Evolutionary conservation across 2,113 vertebrate species (phyloP), one percentile per base, ranked within the genome.

Genomic region (Ivindomyrus marchei): DNA sequence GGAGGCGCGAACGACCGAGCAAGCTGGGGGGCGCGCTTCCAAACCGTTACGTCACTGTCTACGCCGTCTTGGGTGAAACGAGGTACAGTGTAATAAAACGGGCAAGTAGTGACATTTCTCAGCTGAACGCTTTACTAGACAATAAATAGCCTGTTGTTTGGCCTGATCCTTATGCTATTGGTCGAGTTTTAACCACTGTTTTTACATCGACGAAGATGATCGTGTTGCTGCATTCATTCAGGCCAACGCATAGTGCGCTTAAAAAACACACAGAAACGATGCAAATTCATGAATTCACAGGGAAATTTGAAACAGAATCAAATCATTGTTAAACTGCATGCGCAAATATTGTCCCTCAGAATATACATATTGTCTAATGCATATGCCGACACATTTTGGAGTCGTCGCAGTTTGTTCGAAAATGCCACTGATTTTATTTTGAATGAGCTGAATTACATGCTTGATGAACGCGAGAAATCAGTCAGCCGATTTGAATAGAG

Each of bases 1-100:
- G 87, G 89, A 91, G 91, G 90, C 53, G 88, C 88, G 24, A 74
- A 21, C 5, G 49, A 74, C 47, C 80, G 11, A 62, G 90, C 87
- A 86, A 89, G 90, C 80, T 88, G 77, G 90, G 87, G 90, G 90
- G 90, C 70, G 89, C 85, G 80, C 50, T 80, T 87, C 77, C 66
- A 42, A 56, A 58, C 50, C 52, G 83, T 90, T 85, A 93, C 93
- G 93, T 93, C 92, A 93, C 80, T 58, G 89, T 42, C 56, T 77
- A 70, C 36, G 11, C 21, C 4, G 27, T 53, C 50, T 45, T 49
- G 19, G 84, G 56, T 87, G 70, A 80, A 58, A 15, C 24, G 49
- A 77, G 83, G 56, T 87, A 89, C 31, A 56, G 58, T 36, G 46
- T 9, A 90, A 50, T 9, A 53, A 52, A 87, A 36, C n/a, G 24